Percentiles rank a stretch among this genome's conserved stretches.
phyloP scores from a whole-genome alignment of 2,888 invertebrate genomes.

The Beris chalybata region DNA sequence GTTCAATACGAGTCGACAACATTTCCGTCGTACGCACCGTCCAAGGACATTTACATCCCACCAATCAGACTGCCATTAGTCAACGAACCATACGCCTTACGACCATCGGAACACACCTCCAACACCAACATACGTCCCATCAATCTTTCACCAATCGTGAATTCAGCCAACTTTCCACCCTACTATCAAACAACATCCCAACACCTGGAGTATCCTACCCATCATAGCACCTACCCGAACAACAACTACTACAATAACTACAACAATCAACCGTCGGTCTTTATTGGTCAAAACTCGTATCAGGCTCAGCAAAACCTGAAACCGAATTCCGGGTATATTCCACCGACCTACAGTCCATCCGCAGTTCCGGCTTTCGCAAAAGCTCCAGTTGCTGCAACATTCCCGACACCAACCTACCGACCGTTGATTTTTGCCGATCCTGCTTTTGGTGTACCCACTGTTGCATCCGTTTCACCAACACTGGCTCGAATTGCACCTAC shows the following conservation, averaged over 20 bases:
- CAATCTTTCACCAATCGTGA: constrained; percentile 22
- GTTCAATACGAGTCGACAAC: no score
- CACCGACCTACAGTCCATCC: neutral
- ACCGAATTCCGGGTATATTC: neutral
- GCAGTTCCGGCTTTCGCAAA: constrained; percentile 20
- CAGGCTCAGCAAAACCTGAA: neutral
- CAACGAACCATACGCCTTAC: constrained; percentile 1
- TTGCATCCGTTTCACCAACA: neutral
- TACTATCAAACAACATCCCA: constrained; percentile 23
- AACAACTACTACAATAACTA: constrained; percentile 5
- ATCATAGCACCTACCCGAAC: neutral
- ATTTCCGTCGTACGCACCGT: constrained; percentile 1
- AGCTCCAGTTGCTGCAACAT: constrained; percentile 16
- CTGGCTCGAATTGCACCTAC: no score
- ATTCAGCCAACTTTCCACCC: constrained; percentile 24
- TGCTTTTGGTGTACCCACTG: neutral
- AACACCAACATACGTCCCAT: constrained; percentile 3
- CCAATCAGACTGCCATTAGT: constrained; percentile 13
- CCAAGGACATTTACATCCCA: constrained; percentile 27
- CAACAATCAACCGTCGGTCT: neutral
- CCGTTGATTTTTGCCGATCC: constrained; percentile 22
- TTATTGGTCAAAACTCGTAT: neutral
- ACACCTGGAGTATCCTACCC: constrained; percentile 8
- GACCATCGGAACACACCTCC: neutral
- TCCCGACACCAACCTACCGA: constrained; percentile 17